Evolutionary conservation across 2,113 vertebrate genomes (phyloP), one percentile per base, ranked within the genome.

Genomic region (Ailuropoda melanoleuca): DNA sequence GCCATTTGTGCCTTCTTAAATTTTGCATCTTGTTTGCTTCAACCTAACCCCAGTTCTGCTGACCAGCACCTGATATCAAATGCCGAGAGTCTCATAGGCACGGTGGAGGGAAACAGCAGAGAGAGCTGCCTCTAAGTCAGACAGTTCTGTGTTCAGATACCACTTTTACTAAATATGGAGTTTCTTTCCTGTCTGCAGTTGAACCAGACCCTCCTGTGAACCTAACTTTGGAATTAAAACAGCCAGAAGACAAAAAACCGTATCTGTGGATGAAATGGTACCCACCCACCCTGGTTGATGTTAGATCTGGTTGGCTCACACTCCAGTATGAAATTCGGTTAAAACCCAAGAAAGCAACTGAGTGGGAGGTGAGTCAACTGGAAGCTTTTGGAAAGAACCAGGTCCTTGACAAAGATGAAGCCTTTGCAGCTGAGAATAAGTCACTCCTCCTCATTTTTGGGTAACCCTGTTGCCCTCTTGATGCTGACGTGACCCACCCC

Each of bases 321-420:
- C 99, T 99, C 88, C 93, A 99, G 72, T 99, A 99, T 31, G 99
- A 99, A 98, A 98, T 99, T 84, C 99, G 99, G 13, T 89, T 99
- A 78, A 99, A 99, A 97, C 88, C 99, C n/a, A 99, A 99, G 86
- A 98, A 98, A 81, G 98, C 98, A n/a, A 97, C 98, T 9, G 98
- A 99, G 2, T 99, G 99, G 99, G 99, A 99, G 99, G 99, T 99
- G 96, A 99, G 98, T 97, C 53, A 83, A 31, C 39, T 1, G 17
- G 29, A 93, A 80, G 29, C 2, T 78, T 96, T 84, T 64, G 56
- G 48, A 72, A 93, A 31, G 34, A 92, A 26, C 4, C 43, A 9
- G 50, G n/a, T 56, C 13, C 21, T 88, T 43, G 6, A n/a, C 46
- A 88, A 72, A 46, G 29, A 60, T 13, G 34, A 78, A 90, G 8